phyloP scores from a whole-genome alignment of 2,797 vertebrate genomes.

The Phrynocephalus forsythii region DNA sequence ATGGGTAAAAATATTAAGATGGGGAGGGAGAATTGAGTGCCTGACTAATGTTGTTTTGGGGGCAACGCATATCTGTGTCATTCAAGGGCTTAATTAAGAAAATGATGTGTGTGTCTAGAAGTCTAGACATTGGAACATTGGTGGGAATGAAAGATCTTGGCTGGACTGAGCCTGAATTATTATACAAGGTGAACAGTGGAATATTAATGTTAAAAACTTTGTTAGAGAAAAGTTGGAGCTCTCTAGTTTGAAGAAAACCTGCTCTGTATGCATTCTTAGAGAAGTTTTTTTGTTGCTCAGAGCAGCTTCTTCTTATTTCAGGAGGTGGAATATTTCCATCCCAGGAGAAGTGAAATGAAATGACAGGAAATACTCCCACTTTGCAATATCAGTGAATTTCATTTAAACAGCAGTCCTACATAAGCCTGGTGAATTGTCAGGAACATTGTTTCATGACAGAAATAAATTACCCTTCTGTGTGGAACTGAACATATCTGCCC shows the following conservation, averaged over 20 bases:
- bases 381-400: slow-evolving; percentile 61
- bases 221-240: not conserved
- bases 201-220: not conserved
- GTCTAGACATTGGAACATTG: not conserved
- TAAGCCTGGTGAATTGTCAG: slow-evolving; percentile 55
- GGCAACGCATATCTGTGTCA: not conserved
- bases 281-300: slow-evolving; percentile 13
- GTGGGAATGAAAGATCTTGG: not conserved
- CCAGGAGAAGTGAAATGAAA: slow-evolving; percentile 41
- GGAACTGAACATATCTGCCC: slow-evolving; percentile 32
- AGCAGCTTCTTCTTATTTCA: slow-evolving; percentile 20
- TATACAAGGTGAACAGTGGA: too few relatives aligned
- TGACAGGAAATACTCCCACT: slow-evolving; percentile 48
- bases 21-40: not conserved
- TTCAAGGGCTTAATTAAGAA: not conserved
- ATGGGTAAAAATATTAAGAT: not conserved
- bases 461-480: slow-evolving; percentile 61
- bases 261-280: slow-evolving; percentile 1
- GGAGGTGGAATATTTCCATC: slow-evolving; percentile 30
- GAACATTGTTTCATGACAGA: slow-evolving; percentile 59
- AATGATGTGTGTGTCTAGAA: not conserved
- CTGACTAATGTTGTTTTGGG: not conserved
- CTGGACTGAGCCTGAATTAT: accelerated
- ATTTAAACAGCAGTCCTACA: slow-evolving; percentile 41
- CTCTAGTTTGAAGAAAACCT: not conserved